phyloP scores from a whole-genome alignment of 2,888 invertebrate genomes.

The Lasioglossum villosulum region DNA sequence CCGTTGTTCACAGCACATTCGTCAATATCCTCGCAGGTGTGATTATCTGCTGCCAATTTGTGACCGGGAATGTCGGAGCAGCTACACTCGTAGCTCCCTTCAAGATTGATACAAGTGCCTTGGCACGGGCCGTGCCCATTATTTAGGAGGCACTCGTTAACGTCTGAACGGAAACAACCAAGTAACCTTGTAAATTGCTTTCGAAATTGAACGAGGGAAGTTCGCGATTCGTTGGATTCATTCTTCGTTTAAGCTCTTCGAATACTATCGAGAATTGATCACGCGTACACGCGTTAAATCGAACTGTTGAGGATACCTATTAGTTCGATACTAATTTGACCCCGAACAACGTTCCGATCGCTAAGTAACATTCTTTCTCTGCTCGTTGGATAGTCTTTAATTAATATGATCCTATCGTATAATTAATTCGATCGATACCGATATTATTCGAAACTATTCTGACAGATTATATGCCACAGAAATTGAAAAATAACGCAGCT shows the following conservation, averaged over 20 bases:
- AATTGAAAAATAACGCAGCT: not conserved
- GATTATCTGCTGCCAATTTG: conserved; percentile 86
- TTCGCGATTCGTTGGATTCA: not conserved
- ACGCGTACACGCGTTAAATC: not conserved
- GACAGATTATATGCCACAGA: not conserved
- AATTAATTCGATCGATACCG: no score
- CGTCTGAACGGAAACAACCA: conserved; percentile 82
- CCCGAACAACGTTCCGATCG: not conserved
- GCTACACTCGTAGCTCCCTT: conserved; percentile 87
- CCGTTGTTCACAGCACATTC: conserved; percentile 86
- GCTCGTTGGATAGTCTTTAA: not conserved
- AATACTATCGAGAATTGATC: not conserved
- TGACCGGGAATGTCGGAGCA: conserved; percentile 87
- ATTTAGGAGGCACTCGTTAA: conserved; percentile 87
- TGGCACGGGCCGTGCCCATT: conserved; percentile 89
- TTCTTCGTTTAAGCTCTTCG: not conserved
- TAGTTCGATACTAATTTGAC: not conserved
- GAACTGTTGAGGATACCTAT: not conserved
- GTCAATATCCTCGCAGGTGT: conserved; percentile 86
- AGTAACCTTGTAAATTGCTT: conserved; percentile 36
- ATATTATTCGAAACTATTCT: not conserved
- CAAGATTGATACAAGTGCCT: conserved; percentile 87
- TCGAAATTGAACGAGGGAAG: not conserved
- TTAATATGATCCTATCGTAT: not conserved
- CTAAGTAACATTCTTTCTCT: not conserved